These are phyloP conservation scores for Nicator chloris DNA, from an alignment of 2,113 vertebrate species.

Conservation along the genomic window DNA sequence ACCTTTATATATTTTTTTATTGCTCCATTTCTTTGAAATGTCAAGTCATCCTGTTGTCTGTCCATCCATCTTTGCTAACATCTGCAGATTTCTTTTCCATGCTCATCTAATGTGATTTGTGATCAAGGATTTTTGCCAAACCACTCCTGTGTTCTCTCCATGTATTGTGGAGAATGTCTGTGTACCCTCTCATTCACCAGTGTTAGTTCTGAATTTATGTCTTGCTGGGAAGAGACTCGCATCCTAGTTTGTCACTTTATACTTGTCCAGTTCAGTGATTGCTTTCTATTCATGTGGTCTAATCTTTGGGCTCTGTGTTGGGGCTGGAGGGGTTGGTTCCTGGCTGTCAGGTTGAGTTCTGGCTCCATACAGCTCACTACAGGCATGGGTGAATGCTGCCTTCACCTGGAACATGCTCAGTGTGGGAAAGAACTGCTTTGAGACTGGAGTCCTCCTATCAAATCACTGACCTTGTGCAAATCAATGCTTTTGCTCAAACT, in stretches of 20 bases:
- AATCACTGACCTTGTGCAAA: not conserved
- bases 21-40: not conserved
- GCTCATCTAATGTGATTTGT: not conserved
- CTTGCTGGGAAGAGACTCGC: not conserved
- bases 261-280: not conserved
- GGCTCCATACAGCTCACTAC: not conserved
- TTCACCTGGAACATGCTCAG: not conserved
- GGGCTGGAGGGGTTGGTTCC: not conserved
- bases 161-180: not conserved
- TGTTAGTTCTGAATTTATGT: not conserved
- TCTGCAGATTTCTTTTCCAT: not conserved
- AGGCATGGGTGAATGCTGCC: not conserved
- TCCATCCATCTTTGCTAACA: not conserved
- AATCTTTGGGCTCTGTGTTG: not conserved
- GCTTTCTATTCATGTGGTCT: accelerated
- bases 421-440: not conserved
- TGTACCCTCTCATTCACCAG: not conserved
- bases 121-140: not conserved
- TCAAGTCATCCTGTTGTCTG: not conserved
- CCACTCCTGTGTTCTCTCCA: not conserved
- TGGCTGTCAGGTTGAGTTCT: not conserved
- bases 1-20: not conserved
- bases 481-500: not conserved
- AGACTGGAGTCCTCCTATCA: not conserved
- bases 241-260: not conserved